Evolutionary conservation across 92 coral and sea anemone genomes (phyloP), one percentile per base, ranked within the genome.

Genomic region (Blastomussa wellsi): DNA sequence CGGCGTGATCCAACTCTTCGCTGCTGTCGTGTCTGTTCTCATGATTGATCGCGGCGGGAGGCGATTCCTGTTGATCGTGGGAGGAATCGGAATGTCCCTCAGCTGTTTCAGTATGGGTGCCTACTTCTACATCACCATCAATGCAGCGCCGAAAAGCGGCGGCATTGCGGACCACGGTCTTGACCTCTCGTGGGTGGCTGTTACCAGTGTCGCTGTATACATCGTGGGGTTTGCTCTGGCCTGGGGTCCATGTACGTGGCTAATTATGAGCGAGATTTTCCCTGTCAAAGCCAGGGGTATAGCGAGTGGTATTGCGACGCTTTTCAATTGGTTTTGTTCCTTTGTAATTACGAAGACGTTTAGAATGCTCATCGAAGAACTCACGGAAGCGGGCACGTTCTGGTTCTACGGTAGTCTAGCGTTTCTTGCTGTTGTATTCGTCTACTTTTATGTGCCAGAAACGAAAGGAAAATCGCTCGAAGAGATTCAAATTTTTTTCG

Each of bases 211-310:
- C 24, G 89, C 96, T 12, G 87, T 94, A 15, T 96, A 90, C 49
- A 96, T 96, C 64, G 92, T 90, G n/a, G 98, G 92, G 1, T 96
- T 96, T 86, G 93, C 93, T 7, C 48, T 93, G 70, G 96, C 98
- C 31, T 94, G 98, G 98, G 99, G 99, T 9, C 98, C 99, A 19
- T 91, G 94, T 75, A 94, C 99, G 22, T 96, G 99, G 99, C 87
- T 96, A 22, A 77, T 92, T 41, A 96, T 96, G 98, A 92, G 98
- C 52, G 99, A 96, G 93, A 64, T 96, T 33, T 96, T 96, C 81
- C 99, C 99, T 14, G 89, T 91, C 47, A 89, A 89, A 35, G 98
- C 94, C 78, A 90, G 98, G 37, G 99, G 99, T 7, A 86, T 86
- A 8, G 98, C 95, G 48, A 92, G 95, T 73, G 96, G 98, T 17